Evolutionary conservation across 1,140 invertebrate species (phyloP).

Genomic region (Rhagoletis zephyria): DNA sequence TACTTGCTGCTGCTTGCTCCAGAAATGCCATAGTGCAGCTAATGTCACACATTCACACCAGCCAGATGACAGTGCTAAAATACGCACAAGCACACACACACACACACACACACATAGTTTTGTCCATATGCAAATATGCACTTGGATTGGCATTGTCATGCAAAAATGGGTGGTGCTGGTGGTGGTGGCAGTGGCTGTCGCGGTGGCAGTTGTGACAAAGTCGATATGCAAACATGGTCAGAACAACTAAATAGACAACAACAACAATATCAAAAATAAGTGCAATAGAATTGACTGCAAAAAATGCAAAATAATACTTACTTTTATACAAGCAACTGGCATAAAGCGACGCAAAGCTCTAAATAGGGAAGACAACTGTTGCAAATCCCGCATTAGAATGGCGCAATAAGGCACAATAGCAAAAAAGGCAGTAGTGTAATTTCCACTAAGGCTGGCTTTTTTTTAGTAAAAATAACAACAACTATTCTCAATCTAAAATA

Average conservation of each 20-base stretch:
- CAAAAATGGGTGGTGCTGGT: conserved; percentile 7
- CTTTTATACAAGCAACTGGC: background rate
- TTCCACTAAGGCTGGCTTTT: background rate
- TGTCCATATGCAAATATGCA: background rate
- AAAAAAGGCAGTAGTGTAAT: background rate
- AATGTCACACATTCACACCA: conserved; percentile 10
- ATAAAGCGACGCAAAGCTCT: background rate
- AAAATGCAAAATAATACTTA: background rate
- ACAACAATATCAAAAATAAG: conserved; percentile 3
- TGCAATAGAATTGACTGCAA: background rate
- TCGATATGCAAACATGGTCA: conserved; percentile 20
- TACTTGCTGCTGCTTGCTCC: background rate
- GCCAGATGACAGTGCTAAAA: background rate
- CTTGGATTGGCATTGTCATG: background rate
- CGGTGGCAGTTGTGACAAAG: background rate
- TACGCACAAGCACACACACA: no score
- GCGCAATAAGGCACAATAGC: background rate
- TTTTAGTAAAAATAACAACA: background rate
- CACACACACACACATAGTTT: background rate
- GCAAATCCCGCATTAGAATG: background rate
- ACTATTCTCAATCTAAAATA: background rate
- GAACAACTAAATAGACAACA: background rate
- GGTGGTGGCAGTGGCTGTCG: background rate
- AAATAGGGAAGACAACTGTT: conserved; percentile 25
- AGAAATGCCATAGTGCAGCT: conserved; percentile 44